phyloP scores from a whole-genome alignment of 2,888 invertebrate genomes.

The Polydrusus pterygomalis region DNA sequence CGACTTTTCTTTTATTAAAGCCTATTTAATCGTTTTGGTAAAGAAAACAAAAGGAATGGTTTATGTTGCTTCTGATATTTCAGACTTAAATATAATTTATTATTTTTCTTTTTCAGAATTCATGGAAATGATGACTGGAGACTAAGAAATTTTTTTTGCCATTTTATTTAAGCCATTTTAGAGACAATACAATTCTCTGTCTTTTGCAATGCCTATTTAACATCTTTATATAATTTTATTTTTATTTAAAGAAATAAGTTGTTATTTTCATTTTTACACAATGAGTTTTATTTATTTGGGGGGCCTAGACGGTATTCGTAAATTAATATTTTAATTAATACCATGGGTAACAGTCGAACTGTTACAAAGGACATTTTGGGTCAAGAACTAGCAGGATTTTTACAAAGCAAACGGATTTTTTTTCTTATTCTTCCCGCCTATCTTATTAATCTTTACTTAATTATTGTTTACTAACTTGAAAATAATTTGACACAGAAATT shows the following conservation, averaged over 20 bases:
- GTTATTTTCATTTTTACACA: conserved; percentile 15
- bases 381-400: too few species aligned
- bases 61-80: neutral
- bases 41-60: too few species aligned
- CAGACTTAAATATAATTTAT: neutral
- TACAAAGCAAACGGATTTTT: too few species aligned
- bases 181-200: neutral
- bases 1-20: too few species aligned
- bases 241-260: conserved; percentile 27
- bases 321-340: too few species aligned
- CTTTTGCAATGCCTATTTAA: neutral
- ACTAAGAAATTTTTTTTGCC: conserved; percentile 70
- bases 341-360: too few species aligned
- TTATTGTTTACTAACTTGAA: conserved; percentile 5
- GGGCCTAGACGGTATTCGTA: neutral
- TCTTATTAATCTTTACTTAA: neutral
- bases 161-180: conserved; percentile 1
- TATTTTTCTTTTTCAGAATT: conserved; percentile 77
- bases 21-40: too few species aligned
- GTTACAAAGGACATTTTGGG: too few species aligned
- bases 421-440: neutral
- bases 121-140: conserved; percentile 88
- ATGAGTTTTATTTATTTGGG: neutral
- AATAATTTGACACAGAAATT: neutral
- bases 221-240: conserved; percentile 18